Evolutionary conservation across 1,140 invertebrate species (phyloP).

Genomic region (Musca vetustissima): DNA sequence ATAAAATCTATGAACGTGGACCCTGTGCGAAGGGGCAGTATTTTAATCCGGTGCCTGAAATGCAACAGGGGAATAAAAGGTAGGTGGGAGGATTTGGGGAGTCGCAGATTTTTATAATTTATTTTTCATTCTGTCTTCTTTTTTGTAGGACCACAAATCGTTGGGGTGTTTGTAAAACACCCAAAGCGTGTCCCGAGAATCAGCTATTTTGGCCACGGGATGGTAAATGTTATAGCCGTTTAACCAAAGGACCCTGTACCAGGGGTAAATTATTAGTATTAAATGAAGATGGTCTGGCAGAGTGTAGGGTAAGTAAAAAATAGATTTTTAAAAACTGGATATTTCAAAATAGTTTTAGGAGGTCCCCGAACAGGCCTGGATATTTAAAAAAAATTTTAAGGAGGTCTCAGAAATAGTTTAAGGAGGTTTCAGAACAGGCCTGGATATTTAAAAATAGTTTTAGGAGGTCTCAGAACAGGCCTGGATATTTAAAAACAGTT

Average conservation of each 20-base stretch:
- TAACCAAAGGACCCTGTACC: conserved; percentile 72
- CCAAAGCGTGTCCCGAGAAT: conserved; percentile 62
- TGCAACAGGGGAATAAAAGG: conserved; percentile 36
- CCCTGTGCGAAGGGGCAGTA: conserved; percentile 71
- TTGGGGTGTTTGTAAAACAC: conserved; percentile 70
- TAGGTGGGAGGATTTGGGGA: conserved; percentile 14
- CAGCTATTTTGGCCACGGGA: conserved; percentile 74
- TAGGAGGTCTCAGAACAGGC: no score
- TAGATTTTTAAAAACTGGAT: no score
- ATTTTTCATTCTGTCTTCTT: not conserved
- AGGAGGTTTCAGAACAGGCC: no score
- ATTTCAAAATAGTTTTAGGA: no score
- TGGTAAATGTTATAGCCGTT: conserved; percentile 68
- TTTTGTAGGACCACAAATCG: conserved; percentile 52
- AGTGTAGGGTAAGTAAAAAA: conserved; percentile 58
- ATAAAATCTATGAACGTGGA: conserved; percentile 70
- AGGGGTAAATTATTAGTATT: conserved; percentile 67
- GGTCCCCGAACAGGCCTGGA: no score
- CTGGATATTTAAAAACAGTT: no score
- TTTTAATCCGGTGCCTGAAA: conserved; percentile 64
- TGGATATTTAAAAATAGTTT: no score
- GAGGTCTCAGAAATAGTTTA: no score
- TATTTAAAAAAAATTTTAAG: no score
- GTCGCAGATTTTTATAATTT: not conserved
- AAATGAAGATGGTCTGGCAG: conserved; percentile 62